Evolutionary conservation across 2,888 invertebrate species (phyloP).

Genomic region (Callyntrura sp.): DNA sequence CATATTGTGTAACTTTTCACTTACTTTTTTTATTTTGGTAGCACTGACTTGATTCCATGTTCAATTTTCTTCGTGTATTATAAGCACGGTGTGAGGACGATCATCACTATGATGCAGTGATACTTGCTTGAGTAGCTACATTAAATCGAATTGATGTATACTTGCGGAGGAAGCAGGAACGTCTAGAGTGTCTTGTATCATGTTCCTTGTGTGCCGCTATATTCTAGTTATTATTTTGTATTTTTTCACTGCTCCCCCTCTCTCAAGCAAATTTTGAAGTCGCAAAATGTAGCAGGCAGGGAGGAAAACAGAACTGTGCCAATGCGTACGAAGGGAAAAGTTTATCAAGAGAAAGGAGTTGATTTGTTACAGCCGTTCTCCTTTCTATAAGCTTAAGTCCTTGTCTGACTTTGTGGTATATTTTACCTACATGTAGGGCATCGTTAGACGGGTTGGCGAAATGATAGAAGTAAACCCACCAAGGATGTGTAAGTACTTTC

Average conservation of each 20-base stretch:
- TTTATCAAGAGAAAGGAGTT: constrained; percentile 34
- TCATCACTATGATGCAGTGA: not conserved
- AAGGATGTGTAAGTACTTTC: no score
- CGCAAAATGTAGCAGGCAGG: not conserved
- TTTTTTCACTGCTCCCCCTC: not conserved
- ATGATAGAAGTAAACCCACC: not conserved
- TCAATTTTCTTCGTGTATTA: constrained; percentile 7
- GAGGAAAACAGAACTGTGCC: not conserved
- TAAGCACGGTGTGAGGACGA: not conserved
- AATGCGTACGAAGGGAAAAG: constrained; percentile 9
- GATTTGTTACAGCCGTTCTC: constrained; percentile 53
- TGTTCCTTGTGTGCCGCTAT: not conserved
- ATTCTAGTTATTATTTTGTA: no score
- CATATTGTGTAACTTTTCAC: not conserved
- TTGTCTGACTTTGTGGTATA: constrained; percentile 34
- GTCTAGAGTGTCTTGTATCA: not conserved
- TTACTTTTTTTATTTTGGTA: not conserved
- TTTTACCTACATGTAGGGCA: not conserved
- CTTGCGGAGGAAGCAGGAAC: not conserved
- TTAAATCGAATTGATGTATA: constrained; percentile 9
- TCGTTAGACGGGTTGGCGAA: not conserved
- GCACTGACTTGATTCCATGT: constrained; percentile 13
- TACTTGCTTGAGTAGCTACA: not conserved
- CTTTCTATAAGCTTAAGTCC: constrained; percentile 30
- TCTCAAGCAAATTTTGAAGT: no score